These are phyloP conservation scores for Caenorhabditis parvicauda DNA, from an alignment of 2,888 invertebrate species.

Conservation along the genomic window DNA sequence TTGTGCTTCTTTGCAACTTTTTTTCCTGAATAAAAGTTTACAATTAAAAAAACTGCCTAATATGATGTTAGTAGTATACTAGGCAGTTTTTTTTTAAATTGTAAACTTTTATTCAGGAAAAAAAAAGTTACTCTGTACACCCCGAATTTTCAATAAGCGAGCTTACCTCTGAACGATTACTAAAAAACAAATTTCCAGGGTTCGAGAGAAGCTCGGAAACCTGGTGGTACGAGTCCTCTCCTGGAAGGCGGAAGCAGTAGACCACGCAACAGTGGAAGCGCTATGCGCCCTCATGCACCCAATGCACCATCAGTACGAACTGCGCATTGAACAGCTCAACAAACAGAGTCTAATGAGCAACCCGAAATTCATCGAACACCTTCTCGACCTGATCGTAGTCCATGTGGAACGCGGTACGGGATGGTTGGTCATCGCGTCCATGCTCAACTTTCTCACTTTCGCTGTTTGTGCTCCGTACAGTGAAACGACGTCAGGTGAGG, in stretches of 20 bases:
- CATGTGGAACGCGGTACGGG: constrained; percentile 89
- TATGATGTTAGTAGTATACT: too few relatives aligned
- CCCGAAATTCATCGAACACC: constrained; percentile 83
- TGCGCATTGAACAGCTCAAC: constrained; percentile 94
- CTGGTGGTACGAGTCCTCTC: constrained; percentile 87
- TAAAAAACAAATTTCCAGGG: constrained; percentile 68
- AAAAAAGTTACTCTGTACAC: not conserved
- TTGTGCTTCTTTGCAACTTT: too few relatives aligned
- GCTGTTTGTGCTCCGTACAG: constrained; percentile 96
- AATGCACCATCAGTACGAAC: constrained; percentile 89
- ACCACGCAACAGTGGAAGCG: constrained; percentile 92
- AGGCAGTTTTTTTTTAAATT: not conserved
- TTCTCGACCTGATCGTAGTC: constrained; percentile 88
- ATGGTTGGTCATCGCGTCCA: constrained; percentile 89
- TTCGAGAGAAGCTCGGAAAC: constrained; percentile 89
- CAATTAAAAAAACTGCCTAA: too few relatives aligned
- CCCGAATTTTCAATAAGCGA: too few relatives aligned
- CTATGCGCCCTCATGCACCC: constrained; percentile 95
- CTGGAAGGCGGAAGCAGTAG: constrained; percentile 82
- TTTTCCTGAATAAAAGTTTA: too few relatives aligned
- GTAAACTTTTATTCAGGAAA: too few relatives aligned
- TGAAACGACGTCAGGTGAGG: constrained; percentile 80
- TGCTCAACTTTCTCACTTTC: constrained; percentile 97
- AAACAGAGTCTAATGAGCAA: constrained; percentile 81
- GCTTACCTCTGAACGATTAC: not conserved